A percentile compares a stretch with the other conserved stretches of the same genome.
phyloP scores from a whole-genome alignment of 2,797 vertebrate species.

The Neoniphon sammara region DNA sequence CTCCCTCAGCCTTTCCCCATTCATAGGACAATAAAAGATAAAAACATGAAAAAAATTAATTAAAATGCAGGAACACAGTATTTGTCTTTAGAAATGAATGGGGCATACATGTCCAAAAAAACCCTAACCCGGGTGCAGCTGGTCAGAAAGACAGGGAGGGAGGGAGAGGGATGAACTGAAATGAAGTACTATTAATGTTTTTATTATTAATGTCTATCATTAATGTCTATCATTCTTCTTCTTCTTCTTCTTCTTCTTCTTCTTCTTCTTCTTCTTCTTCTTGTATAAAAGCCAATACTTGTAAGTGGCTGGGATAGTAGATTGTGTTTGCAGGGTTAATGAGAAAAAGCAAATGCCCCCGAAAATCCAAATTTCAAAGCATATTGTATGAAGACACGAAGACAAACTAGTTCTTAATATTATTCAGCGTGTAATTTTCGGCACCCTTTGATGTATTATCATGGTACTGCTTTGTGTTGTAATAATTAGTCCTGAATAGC shows the following conservation, averaged over 20 bases:
- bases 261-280: no score
- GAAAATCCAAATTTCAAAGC: slow-evolving; percentile 1
- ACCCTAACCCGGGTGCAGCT: not conserved
- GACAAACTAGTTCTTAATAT: slow-evolving; percentile 6
- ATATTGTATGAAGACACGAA: slow-evolving; percentile 5
- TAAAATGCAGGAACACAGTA: not conserved
- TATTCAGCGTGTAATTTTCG: slow-evolving; percentile 14
- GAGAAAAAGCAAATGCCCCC: not conserved
- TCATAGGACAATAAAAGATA: slow-evolving; percentile 34
- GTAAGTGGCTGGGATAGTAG: not conserved
- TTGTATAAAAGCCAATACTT: no score
- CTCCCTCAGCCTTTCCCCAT: slow-evolving; percentile 35
- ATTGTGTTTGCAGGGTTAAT: not conserved
- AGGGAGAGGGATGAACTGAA: no score
- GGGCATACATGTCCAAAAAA: not conserved
- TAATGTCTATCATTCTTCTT: no score
- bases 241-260: no score
- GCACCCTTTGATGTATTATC: slow-evolving; percentile 3
- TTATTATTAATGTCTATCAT: no score
- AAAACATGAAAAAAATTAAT: slow-evolving; percentile 13
- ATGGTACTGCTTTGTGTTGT: slow-evolving; percentile 12
- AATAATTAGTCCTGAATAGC: slow-evolving; percentile 18
- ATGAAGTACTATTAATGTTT: no score
- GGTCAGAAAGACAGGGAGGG: not conserved
- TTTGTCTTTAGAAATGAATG: not conserved